Conservation (phyloP, 1,140 invertebrate species). For the Aphis craccivora region DNA sequence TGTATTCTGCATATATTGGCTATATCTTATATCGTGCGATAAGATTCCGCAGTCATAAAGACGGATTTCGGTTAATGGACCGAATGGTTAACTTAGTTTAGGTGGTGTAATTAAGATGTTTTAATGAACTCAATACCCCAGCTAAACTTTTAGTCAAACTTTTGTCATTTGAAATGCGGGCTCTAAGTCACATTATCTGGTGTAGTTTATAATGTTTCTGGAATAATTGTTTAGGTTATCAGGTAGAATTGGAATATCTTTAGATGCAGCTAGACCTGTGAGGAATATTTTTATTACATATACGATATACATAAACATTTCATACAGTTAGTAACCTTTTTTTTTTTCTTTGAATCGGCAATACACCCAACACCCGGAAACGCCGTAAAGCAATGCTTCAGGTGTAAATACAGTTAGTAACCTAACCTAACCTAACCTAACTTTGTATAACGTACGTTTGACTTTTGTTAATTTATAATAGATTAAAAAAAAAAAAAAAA, state of each 20-base stretch:
- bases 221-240: conserved; percentile 32
- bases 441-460: not conserved
- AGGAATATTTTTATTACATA: not conserved
- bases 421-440: too few relatives aligned
- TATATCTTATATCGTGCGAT: not conserved
- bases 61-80: conserved; percentile 53
- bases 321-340: too few relatives aligned
- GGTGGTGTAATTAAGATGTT: conserved; percentile 52
- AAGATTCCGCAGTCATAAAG: conserved; percentile 35
- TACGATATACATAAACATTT: not conserved
- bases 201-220: conserved; percentile 41
- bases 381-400: too few relatives aligned
- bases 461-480: not conserved
- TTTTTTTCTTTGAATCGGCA: too few relatives aligned
- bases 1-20: not conserved
- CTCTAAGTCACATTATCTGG: conserved; percentile 17
- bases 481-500: not conserved
- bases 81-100: conserved; percentile 37
- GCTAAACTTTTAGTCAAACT: conserved; percentile 46
- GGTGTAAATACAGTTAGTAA: too few relatives aligned
- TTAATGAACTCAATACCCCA: conserved; percentile 41
- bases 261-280: not conserved
- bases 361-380: too few relatives aligned
- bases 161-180: conserved; percentile 45
- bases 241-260: not conserved